Percentiles rank a stretch among this genome's conserved stretches.
Conservation (phyloP, 2,113 vertebrate species). For the Tympanuchus pallidicinctus region DNA sequence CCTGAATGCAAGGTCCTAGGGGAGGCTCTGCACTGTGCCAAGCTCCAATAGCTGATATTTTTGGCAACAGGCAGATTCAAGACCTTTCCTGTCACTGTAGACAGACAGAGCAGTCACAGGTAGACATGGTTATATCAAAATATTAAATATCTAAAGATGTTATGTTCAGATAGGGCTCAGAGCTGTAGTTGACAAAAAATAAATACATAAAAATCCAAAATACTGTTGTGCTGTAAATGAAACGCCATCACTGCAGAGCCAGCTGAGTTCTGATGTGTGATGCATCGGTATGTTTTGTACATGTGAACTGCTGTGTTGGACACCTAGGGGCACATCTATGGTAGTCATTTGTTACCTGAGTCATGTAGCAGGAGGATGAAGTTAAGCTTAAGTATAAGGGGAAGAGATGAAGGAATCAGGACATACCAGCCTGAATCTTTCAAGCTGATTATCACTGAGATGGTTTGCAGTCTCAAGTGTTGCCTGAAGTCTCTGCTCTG, state of each 20-base stretch:
- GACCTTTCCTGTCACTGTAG: neutral
- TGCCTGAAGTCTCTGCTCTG: neutral
- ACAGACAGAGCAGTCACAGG: neutral
- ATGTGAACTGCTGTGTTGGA: neutral
- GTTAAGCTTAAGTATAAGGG: neutral
- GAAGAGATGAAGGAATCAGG: neutral
- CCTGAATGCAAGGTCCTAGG: neutral
- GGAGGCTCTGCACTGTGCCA: neutral
- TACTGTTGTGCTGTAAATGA: neutral
- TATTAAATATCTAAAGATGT: neutral
- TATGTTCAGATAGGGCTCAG: neutral
- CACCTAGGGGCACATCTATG: neutral
- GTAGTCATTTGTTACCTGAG: neutral
- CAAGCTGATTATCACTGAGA: neutral
- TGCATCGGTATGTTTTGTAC: neutral
- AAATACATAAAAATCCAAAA: neutral
- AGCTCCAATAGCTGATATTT: neutral
- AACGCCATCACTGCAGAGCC: neutral
- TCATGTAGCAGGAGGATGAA: neutral
- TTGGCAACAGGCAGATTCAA: neutral
- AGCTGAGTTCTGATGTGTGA: neutral
- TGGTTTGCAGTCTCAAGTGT: neutral
- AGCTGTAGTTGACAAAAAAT: neutral
- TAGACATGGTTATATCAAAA: neutral
- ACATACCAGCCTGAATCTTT: neutral